A percentile compares a stretch with the other conserved stretches of the same genome.
phyloP scores from a whole-genome alignment of 2,113 vertebrate species.

The Neodon shergylaensis region DNA sequence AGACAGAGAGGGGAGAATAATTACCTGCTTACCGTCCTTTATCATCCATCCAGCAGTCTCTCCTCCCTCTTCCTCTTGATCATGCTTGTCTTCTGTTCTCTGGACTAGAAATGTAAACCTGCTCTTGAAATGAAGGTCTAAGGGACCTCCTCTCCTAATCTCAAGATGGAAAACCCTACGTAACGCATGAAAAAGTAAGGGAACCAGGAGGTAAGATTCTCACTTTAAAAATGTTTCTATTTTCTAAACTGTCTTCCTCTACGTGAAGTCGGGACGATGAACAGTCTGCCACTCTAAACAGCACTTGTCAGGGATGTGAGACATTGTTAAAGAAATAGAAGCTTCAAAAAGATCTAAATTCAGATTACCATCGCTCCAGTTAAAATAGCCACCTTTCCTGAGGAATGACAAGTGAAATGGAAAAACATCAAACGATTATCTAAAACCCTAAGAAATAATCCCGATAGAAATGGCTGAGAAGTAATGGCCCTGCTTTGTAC shows the following conservation, averaged over 20 bases:
- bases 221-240: background rate
- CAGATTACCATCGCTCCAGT: constrained; percentile 37
- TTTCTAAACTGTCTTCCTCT: background rate
- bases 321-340: constrained; percentile 35
- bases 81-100: background rate
- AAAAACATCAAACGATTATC: background rate
- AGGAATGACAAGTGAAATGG: background rate
- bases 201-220: background rate
- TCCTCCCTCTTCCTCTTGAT: background rate
- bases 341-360: constrained; percentile 48
- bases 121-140: constrained; percentile 8
- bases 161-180: background rate
- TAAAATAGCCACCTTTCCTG: constrained; percentile 11
- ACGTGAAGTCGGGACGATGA: background rate
- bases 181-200: background rate
- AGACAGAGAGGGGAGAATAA: background rate
- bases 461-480: background rate
- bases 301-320: constrained; percentile 45
- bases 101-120: background rate
- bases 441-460: background rate
- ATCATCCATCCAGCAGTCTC: background rate
- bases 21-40: background rate
- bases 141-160: background rate
- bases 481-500: background rate
- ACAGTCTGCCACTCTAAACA: constrained; percentile 59